Evolutionary conservation across 1,140 invertebrate species (phyloP), one percentile per base, ranked within the genome.

Genomic region (Tetramorium alpestre): DNA sequence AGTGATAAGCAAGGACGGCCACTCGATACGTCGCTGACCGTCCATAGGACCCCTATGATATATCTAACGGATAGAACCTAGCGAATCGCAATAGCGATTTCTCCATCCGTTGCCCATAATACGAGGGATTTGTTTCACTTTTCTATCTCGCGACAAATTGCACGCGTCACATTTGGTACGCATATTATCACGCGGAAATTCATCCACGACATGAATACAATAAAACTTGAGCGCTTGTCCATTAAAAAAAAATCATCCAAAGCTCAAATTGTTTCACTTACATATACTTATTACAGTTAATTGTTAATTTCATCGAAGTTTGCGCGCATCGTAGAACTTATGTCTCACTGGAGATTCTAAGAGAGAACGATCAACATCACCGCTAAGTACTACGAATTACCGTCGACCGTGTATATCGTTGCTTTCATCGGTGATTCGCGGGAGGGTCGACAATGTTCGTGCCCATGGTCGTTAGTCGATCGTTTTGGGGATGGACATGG

Each of bases 1-100:
- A 94, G 92, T 94, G 93, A 94, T 94, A 92, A 94, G 90, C 87
- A 78, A 81, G 88, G 54, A 88, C 56, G 91, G 91, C 88, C 90
- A 93, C 89, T 92, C 87, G 88, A 88, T 87, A 87, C 73, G 78
- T 77, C 56, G 85, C 81, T 91, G 91, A 85, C 89, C 91, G 65
- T 6, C 77, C 67, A 33, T 64, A 84, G 54, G 87, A 86, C 85
- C 89, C 89, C 76, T 90, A 86, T 90, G 89, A 90, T 62, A 81
- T 85, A 86, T 78, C 60, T 60, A 84, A 47, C 65, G 69, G 82
- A 90, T 86, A 75, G 73, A 78, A 72, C 47, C 58, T 67, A 75
- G 81, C 41, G 82, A 77, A 86, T 76, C 65, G 67, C 89, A 65
- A 84, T 84, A 86, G 47, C 76, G 82, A 69, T 62, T 90, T 90